These are phyloP conservation scores for Ianthella basta DNA, from an alignment of 37 sponge, comb jelly and placozoan species.

Conservation along the genomic window DNA sequence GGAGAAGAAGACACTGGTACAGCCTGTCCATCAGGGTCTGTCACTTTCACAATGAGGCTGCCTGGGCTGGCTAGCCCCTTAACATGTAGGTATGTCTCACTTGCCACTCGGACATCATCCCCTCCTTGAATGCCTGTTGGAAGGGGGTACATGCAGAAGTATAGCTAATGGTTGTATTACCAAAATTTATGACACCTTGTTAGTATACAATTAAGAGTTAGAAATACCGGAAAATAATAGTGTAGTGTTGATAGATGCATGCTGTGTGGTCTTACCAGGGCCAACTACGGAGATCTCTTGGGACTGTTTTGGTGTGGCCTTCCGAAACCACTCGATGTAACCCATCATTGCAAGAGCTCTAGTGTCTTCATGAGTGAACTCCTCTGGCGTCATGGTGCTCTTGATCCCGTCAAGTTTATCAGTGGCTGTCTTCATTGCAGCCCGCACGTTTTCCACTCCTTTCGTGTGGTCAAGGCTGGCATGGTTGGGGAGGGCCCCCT, in stretches of 20 bases:
- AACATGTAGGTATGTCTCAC: conserved; percentile 60
- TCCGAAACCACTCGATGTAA: conserved; percentile 73
- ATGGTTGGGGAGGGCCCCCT: conserved; percentile 54
- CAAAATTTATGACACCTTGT: too few relatives aligned
- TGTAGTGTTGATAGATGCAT: too few relatives aligned
- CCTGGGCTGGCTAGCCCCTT: conserved; percentile 50
- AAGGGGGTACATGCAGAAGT: too few relatives aligned
- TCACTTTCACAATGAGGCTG: conserved; percentile 44
- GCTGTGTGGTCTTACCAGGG: conserved; percentile 14
- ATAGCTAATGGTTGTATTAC: too few relatives aligned
- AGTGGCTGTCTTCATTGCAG: conserved; percentile 71
- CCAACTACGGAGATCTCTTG: conserved; percentile 49
- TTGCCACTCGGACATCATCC: conserved; percentile 28
- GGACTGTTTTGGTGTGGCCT: conserved; percentile 28
- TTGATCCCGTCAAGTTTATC: conserved; percentile 48
- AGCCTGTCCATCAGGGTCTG: conserved; percentile 17
- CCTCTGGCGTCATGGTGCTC: conserved; percentile 54
- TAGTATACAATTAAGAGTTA: too few relatives aligned
- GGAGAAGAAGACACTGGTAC: conserved; percentile 5
- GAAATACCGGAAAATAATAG: too few relatives aligned
- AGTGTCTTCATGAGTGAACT: conserved; percentile 53
- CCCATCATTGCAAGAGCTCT: conserved; percentile 63
- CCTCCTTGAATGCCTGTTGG: conserved; percentile 45
- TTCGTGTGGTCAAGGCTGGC: conserved; percentile 50
- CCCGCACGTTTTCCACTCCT: conserved; percentile 58